Base-by-base conservation (phyloP, 2,888 invertebrate genomes). In the Microctonus brassicae region DNA sequence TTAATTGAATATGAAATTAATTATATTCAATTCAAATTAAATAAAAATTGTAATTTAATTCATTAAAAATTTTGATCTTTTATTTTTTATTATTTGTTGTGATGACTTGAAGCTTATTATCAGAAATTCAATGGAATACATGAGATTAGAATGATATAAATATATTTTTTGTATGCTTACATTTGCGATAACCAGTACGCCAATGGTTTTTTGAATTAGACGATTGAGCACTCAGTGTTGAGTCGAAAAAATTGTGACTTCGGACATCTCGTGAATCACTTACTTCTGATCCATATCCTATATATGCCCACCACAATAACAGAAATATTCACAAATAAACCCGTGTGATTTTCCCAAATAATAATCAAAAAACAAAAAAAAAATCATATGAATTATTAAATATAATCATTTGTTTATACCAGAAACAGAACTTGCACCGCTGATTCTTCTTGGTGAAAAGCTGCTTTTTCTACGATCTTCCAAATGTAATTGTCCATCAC, bases 381-480 rank as follows among this genome's bases (percentile, higher is more conserved):
- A 29, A 5, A 5, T 3, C 29, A 29, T 5, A 29, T 29, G 7
- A 5, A 17, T 20, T 5, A 11, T 53, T 20, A 53, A 55, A 24
- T n/a, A 55, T 24, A 17, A 34, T 22, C 10, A 52, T n/a, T n/a
- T n/a, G n/a, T n/a, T 69, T 55, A 77, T 83, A 92, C 92, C 93
- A 74, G 93, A 94, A 34, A 94, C 94, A 52, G 95, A 93, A 82
- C 95, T 95, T 0, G 95, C 95, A 0, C 91, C 95, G 80, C 95
- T 95, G 9, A 94, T 93, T 81, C 96, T 91, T 76, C 96, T 89
- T 39, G 88, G 92, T 0, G 89, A 85, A 60, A 87, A 77, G 66
- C 87, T 85, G 69, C 87, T 86, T 75, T 87, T 83, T 72, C 88
- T 81, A 66, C 86, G 78, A 33, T 81, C 85, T 26, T 80, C 83